These are phyloP conservation scores for Lepus timidus DNA, from an alignment of 2,113 vertebrate genomes.

Conservation along the genomic window DNA sequence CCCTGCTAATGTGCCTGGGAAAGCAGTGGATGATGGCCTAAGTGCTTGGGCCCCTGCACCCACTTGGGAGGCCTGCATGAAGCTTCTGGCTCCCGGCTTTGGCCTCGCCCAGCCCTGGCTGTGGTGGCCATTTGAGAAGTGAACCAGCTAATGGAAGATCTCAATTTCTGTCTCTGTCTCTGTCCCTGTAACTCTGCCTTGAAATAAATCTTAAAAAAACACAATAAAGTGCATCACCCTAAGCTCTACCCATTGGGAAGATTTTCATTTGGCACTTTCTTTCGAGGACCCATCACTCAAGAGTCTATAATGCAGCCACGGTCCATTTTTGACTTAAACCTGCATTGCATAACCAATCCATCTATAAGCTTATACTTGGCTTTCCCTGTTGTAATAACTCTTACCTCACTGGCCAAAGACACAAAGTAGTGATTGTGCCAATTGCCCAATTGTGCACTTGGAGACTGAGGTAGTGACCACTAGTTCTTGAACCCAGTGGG, in stretches of 20 bases:
- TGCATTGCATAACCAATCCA: neutral
- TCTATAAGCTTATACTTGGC: neutral
- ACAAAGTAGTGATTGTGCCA: neutral
- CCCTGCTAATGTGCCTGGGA: no score
- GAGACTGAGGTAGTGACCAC: neutral
- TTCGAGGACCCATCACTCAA: neutral
- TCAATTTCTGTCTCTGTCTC: no score
- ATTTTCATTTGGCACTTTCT: neutral
- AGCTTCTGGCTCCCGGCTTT: no score
- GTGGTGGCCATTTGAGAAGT: no score
- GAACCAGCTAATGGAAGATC: no score
- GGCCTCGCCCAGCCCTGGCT: no score
- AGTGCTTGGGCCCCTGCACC: no score
- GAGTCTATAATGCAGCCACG: neutral
- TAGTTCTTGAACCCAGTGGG: neutral
- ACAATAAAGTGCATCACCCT: no score
- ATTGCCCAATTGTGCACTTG: neutral
- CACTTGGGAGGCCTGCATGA: no score
- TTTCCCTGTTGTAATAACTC: neutral
- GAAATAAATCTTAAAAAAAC: no score
- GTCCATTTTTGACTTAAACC: neutral
- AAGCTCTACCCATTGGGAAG: neutral
- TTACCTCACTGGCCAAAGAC: constrained; percentile 33
- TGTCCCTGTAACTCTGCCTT: no score
- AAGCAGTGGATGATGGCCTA: no score